Percentiles rank a stretch among this genome's conserved stretches.
Conservation (phyloP, 2,113 vertebrate species). For the Eudyptes chrysolophus region DNA sequence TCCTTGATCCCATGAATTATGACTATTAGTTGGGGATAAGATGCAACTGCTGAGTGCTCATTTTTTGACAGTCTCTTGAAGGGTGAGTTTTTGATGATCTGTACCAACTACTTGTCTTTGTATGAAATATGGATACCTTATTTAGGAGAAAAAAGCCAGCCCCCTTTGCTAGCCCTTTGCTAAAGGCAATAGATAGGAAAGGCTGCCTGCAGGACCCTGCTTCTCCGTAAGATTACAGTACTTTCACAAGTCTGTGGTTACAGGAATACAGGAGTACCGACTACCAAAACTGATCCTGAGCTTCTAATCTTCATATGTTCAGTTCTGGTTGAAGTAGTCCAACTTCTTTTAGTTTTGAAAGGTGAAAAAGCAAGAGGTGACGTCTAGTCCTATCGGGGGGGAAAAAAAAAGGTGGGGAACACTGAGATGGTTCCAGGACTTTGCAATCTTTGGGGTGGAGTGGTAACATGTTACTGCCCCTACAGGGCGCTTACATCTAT, state of each 20-base stretch:
- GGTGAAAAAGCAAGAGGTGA: neutral
- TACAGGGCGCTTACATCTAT: fast-evolving
- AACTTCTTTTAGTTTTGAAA: neutral
- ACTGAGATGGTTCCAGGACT: neutral
- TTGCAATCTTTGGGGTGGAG: neutral
- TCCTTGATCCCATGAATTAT: neutral
- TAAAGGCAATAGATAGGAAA: neutral
- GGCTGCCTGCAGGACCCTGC: neutral
- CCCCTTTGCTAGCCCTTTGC: neutral
- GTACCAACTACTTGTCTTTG: neutral
- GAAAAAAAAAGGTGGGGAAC: neutral
- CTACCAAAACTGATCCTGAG: neutral
- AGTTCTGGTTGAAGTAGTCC: neutral
- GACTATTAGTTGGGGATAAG: neutral
- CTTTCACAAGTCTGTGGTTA: neutral
- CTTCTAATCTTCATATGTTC: neutral
- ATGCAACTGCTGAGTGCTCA: neutral
- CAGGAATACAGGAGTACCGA: neutral
- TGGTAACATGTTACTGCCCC: neutral
- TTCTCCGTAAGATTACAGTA: fast-evolving
- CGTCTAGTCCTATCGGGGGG: neutral
- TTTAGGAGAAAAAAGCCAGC: neutral
- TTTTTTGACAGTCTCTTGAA: neutral
- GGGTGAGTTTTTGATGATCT: neutral
- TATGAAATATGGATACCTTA: neutral